Conservation (phyloP, 2,113 vertebrate species). For the Cynoglossus semilaevis region DNA sequence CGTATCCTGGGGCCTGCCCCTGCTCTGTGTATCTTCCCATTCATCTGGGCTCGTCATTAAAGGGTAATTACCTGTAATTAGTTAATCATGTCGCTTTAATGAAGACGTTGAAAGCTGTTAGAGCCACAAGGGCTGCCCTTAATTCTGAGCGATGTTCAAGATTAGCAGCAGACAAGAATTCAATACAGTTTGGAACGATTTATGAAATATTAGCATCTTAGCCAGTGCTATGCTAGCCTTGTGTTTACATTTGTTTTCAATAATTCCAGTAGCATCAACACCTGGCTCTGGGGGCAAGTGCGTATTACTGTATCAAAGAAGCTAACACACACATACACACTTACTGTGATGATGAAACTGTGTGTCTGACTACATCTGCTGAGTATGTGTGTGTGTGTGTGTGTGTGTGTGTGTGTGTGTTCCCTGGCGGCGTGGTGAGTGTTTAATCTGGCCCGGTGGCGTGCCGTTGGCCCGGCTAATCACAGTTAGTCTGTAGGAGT, state of each 20-base stretch:
- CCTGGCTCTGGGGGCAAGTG: conserved; percentile 61
- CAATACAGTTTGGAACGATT: conserved; percentile 41
- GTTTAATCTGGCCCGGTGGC: conserved; percentile 76
- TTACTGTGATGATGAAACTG: conserved; percentile 52
- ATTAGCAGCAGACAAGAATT: conserved; percentile 55
- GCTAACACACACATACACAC: conserved; percentile 31
- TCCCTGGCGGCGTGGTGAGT: conserved; percentile 69
- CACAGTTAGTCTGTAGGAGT: conserved; percentile 75
- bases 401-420: conserved; percentile 45
- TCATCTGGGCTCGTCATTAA: conserved; percentile 69
- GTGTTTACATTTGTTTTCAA: conserved; percentile 45
- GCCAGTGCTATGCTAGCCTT: conserved; percentile 5
- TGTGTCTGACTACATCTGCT: conserved; percentile 42
- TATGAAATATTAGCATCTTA: conserved; percentile 42
- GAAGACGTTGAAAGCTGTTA: conserved; percentile 66
- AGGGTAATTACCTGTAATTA: conserved; percentile 77
- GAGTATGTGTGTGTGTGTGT: conserved; percentile 22
- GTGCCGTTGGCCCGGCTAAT: conserved; percentile 76
- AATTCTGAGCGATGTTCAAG: conserved; percentile 67
- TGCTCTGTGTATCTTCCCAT: conserved; percentile 62
- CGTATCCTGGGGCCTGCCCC: conserved; percentile 45
- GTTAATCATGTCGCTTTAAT: conserved; percentile 73
- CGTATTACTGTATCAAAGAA: conserved; percentile 63
- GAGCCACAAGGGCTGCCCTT: conserved; percentile 60
- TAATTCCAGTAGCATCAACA: conserved; percentile 42